Conservation (phyloP, 1,140 invertebrate genomes). For the Pentalonia nigronervosa region DNA sequence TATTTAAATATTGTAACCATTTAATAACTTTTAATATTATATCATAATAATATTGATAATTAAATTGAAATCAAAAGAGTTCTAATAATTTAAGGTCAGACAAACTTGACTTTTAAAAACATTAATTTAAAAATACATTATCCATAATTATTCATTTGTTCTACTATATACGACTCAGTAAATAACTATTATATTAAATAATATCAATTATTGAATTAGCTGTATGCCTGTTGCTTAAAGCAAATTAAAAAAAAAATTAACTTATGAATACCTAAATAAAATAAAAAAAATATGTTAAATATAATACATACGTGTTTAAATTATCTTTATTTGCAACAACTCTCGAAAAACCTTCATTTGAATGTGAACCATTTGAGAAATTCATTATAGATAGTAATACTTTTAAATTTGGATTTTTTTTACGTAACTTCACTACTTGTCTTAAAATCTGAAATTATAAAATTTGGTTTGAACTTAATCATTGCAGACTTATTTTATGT, state of each 20-base stretch:
- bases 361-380: slow-evolving; percentile 54
- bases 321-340: slow-evolving; percentile 60
- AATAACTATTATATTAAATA: too few relatives aligned
- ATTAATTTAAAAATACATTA: not conserved
- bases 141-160: too few relatives aligned
- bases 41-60: not conserved
- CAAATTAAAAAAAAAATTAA: not conserved
- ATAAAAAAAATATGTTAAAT: slow-evolving; percentile 64
- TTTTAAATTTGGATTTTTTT: slow-evolving; percentile 19
- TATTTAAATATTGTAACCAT: too few relatives aligned
- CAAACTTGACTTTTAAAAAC: not conserved
- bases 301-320: slow-evolving; percentile 66
- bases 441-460: slow-evolving; percentile 43
- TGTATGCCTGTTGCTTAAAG: too few relatives aligned
- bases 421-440: slow-evolving; percentile 47
- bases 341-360: slow-evolving; percentile 42
- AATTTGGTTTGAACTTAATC: not conserved
- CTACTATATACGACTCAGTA: too few relatives aligned
- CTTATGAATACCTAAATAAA: not conserved
- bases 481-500: not conserved
- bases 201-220: too few relatives aligned
- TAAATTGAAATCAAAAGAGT: not conserved
- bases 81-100: too few relatives aligned
- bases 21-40: not conserved
- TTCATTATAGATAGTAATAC: slow-evolving; percentile 32